phyloP scores from a whole-genome alignment of 1,140 invertebrate species.

The Lineus longissimus region DNA sequence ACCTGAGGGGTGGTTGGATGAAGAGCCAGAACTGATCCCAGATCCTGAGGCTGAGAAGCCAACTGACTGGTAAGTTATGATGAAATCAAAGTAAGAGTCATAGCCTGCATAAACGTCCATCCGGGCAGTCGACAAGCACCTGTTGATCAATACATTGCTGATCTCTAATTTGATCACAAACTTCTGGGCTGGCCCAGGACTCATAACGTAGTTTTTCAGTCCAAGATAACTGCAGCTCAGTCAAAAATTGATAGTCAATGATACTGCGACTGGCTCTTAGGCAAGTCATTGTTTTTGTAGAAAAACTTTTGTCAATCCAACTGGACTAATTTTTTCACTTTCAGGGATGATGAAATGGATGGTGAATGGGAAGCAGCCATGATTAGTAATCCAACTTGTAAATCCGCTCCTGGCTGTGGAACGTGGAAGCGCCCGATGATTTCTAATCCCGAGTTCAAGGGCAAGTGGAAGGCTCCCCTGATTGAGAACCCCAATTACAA shows the following conservation, averaged over 20 bases:
- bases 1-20: slow-evolving; percentile 65
- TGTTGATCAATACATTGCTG: too few relatives aligned
- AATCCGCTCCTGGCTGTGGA: slow-evolving; percentile 82
- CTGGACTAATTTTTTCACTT: slow-evolving; percentile 2
- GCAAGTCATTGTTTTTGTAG: too few relatives aligned
- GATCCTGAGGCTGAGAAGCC: slow-evolving; percentile 86
- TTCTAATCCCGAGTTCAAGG: slow-evolving; percentile 79
- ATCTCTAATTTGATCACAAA: too few relatives aligned
- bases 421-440: slow-evolving; percentile 81
- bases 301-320: too few relatives aligned
- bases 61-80: slow-evolving; percentile 77
- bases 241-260: too few relatives aligned
- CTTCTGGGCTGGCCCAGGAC: too few relatives aligned
- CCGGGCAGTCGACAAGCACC: too few relatives aligned
- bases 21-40: slow-evolving; percentile 83
- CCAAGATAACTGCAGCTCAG: too few relatives aligned
- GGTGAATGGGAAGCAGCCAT: slow-evolving; percentile 96
- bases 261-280: too few relatives aligned
- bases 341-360: slow-evolving; percentile 92
- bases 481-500: slow-evolving; percentile 93
- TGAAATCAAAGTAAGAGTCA: too few relatives aligned
- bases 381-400: slow-evolving; percentile 80
- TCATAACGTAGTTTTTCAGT: too few relatives aligned
- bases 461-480: slow-evolving; percentile 80
- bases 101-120: too few relatives aligned